phyloP scores from a whole-genome alignment of 2,113 vertebrate genomes.

The Acanthisitta chloris region DNA sequence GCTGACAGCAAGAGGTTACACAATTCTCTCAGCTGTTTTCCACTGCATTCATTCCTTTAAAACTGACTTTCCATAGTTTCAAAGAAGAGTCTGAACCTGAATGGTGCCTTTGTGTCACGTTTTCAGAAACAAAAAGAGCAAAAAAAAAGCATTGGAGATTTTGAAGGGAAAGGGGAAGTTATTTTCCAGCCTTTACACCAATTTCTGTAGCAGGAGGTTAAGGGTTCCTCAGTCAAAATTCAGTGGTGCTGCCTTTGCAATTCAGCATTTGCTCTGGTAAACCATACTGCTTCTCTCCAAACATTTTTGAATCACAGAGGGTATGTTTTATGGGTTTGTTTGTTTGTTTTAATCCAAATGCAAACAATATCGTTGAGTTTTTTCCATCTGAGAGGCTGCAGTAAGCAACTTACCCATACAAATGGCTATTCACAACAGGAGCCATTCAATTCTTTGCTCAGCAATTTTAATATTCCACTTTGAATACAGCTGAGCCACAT shows the following conservation, averaged over 20 bases:
- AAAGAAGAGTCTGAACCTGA: background rate
- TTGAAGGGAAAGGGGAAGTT: background rate
- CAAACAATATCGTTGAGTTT: background rate
- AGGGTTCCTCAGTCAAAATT: background rate
- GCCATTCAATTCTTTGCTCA: constrained; percentile 20
- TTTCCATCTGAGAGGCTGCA: background rate
- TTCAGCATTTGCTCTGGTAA: background rate
- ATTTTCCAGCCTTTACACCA: background rate
- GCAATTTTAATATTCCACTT: constrained; percentile 25
- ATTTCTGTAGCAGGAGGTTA: background rate
- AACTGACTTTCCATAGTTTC: background rate
- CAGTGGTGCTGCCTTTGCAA: background rate
- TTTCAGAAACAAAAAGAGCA: background rate
- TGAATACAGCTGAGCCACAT: constrained; percentile 27
- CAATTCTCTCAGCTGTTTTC: background rate
- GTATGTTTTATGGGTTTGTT: constrained; percentile 5
- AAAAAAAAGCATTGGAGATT: background rate
- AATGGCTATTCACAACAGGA: background rate
- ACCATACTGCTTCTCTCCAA: background rate
- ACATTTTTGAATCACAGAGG: background rate
- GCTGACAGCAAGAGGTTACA: background rate
- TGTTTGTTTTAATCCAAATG: constrained; percentile 25
- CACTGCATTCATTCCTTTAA: background rate
- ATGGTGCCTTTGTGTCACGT: background rate
- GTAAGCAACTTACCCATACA: constrained; percentile 8